A percentile compares a stretch with the other conserved stretches of the same genome.
Conservation (phyloP, 1,140 invertebrate species). For the Harpegnathos saltator region DNA sequence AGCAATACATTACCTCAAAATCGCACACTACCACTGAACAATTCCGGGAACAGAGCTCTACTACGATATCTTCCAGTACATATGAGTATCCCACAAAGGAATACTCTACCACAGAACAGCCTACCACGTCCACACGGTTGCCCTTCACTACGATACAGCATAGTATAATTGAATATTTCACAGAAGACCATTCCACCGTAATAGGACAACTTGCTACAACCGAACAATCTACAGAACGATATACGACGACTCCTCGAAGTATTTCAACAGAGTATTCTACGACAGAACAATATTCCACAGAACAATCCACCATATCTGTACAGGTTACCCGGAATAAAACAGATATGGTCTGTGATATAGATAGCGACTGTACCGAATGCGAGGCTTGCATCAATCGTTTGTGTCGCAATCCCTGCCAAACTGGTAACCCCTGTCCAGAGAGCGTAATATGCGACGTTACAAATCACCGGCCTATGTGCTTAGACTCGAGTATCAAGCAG, state of each 20-base stretch:
- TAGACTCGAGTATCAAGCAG: conserved; percentile 82
- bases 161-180: not conserved
- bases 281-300: conserved; percentile 21
- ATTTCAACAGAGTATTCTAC: not conserved
- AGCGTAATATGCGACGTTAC: conserved; percentile 82
- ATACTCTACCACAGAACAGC: not conserved
- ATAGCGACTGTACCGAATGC: conserved; percentile 30
- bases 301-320: conserved; percentile 19
- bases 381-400: conserved; percentile 39
- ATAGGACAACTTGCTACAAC: conserved; percentile 25
- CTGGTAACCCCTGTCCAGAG: conserved; percentile 13
- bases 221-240: conserved; percentile 20
- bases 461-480: conserved; percentile 86
- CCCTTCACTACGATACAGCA: conserved; percentile 1
- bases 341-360: conserved; percentile 29
- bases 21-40: not conserved
- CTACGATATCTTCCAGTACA: not conserved
- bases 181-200: conserved; percentile 21
- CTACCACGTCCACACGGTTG: not conserved
- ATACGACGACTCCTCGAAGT: not conserved
- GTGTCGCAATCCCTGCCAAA: conserved; percentile 37
- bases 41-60: not conserved
- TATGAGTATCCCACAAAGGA: conserved; percentile 13
- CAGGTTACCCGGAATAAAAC: conserved; percentile 40
- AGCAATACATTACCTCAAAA: not conserved